Conservation (phyloP, 1,140 invertebrate genomes). For the Tetragonula clypearis region DNA sequence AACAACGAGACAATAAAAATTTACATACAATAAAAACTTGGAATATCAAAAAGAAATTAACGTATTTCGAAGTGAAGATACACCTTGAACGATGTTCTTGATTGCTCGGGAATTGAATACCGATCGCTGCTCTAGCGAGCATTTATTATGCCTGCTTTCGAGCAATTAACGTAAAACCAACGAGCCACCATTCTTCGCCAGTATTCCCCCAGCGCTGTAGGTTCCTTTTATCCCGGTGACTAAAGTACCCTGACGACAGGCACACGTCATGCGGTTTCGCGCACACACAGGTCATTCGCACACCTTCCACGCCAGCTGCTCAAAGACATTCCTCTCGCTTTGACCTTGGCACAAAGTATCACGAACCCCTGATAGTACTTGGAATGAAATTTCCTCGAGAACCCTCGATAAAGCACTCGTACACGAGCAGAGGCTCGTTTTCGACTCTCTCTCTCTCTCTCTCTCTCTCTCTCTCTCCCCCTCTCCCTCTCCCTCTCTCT, state of each 20-base stretch:
- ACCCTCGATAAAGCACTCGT: conserved; percentile 34
- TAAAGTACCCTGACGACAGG: conserved; percentile 31
- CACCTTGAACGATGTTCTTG: too few species aligned
- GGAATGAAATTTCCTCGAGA: conserved; percentile 60
- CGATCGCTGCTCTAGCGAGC: too few species aligned
- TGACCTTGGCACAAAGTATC: conserved; percentile 45
- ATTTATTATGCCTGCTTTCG: too few species aligned
- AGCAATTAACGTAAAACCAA: too few species aligned
- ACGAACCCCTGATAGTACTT: conserved; percentile 48
- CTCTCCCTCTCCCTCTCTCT: too few species aligned
- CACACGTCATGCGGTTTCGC: background rate
- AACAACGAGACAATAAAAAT: too few species aligned
- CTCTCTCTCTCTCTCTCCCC: background rate
- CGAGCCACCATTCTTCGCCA: too few species aligned
- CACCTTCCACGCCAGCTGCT: background rate
- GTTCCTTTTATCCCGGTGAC: background rate
- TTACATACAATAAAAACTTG: too few species aligned
- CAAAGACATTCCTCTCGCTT: conserved; percentile 41
- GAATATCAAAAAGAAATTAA: too few species aligned
- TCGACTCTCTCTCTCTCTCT: background rate
- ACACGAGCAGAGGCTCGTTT: conserved; percentile 4
- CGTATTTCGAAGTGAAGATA: too few species aligned
- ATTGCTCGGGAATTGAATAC: too few species aligned
- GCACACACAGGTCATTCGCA: background rate
- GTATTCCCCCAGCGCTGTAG: background rate